Conservation (phyloP, 2,797 vertebrate species). For the Scolopax rusticola region DNA sequence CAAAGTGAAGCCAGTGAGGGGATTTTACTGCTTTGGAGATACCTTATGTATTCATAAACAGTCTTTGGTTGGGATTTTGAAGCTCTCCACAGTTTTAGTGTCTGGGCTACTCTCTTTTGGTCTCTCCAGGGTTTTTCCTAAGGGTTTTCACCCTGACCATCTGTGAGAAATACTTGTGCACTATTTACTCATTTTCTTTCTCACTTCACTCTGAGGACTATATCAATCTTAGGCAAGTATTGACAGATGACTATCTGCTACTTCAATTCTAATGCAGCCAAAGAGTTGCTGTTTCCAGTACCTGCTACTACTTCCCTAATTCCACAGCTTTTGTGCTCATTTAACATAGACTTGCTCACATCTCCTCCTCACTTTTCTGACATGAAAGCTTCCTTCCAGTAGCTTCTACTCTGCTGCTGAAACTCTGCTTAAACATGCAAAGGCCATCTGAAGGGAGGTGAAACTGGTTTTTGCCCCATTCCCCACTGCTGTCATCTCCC, state of each 20-base stretch:
- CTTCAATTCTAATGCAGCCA: neutral
- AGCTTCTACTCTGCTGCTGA: neutral
- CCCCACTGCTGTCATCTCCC: neutral
- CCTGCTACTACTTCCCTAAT: neutral
- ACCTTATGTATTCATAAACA: neutral
- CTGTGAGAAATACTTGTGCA: neutral
- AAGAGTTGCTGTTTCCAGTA: neutral
- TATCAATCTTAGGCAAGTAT: neutral
- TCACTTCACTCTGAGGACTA: neutral
- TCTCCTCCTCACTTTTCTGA: neutral
- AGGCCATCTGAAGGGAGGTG: neutral
- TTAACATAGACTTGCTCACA: neutral
- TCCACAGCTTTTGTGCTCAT: neutral
- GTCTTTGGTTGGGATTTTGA: neutral
- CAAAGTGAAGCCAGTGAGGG: neutral
- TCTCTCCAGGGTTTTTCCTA: neutral
- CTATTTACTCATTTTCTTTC: neutral
- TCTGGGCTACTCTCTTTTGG: neutral
- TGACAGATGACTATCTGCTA: neutral
- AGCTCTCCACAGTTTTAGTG: neutral
- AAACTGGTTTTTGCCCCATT: neutral
- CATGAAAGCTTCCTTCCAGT: neutral
- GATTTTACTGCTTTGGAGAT: neutral
- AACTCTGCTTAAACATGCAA: neutral
- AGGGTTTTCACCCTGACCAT: neutral